phyloP scores from a whole-genome alignment of 2,113 vertebrate species.

The Anhinga anhinga region DNA sequence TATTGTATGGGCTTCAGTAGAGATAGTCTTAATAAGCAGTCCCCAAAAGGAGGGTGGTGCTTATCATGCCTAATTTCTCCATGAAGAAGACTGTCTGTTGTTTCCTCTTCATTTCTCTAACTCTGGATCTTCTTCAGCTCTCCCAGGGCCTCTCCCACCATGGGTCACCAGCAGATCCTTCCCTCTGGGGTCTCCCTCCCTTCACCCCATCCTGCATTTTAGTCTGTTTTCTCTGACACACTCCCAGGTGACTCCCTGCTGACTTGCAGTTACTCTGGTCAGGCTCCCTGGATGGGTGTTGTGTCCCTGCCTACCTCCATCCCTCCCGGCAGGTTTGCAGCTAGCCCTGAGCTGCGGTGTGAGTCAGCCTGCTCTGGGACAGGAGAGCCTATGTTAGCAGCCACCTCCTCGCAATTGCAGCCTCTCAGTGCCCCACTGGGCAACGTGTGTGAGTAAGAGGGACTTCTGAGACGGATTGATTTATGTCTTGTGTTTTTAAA shows the following conservation, averaged over 20 bases:
- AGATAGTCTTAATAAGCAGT: background rate
- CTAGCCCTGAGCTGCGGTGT: background rate
- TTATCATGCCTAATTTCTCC: background rate
- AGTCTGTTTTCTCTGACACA: background rate
- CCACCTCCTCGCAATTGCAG: background rate
- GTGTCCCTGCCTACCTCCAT: background rate
- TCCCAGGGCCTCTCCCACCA: background rate
- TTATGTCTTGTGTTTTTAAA: background rate
- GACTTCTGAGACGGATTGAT: background rate
- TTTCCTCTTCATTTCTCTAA: background rate
- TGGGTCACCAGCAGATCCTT: background rate
- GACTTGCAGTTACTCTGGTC: background rate
- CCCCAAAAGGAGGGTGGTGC: background rate
- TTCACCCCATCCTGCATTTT: background rate
- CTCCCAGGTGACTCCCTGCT: background rate
- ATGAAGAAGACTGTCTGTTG: background rate
- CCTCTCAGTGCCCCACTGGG: background rate
- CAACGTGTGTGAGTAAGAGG: background rate
- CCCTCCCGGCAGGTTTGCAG: background rate
- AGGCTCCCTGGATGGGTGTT: background rate
- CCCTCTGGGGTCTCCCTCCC: background rate
- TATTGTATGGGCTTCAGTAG: background rate
- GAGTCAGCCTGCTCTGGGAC: background rate
- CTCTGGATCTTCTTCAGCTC: background rate
- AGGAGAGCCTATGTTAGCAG: accelerated